Evolutionary conservation across 2,797 vertebrate species (phyloP), one percentile per base, ranked within the genome.

Genomic region (Phataginus tricuspis): DNA sequence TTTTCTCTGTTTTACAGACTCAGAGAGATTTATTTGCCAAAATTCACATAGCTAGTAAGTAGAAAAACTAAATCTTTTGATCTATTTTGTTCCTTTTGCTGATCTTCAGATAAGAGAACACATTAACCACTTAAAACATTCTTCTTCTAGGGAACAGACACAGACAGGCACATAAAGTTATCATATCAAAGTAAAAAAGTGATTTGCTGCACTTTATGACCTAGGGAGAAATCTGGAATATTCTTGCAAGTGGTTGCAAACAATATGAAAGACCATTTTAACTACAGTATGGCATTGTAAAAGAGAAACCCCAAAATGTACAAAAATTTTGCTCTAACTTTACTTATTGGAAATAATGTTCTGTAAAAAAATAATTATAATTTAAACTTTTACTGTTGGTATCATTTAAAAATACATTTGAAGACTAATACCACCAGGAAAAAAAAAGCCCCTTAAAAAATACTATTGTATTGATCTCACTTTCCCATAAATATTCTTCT

Each of bases 161-260:
- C 13, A 88, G 55, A 83, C 5, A 83, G 25, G 9, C 18, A 79
- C 63, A 61, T 31, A 78, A 63, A 88, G 3, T 92, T 77, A 55
- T 16, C 15, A 51, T 89, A 71, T 86, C 61, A 90, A 79, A 86
- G 16, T 55, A 86, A 74, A 95, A 94, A 31, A 82, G 4, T 21
- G 63, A 63, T 55, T 66, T 72, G 34, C 19, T 74, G 25, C 5
- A 57, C 11, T 82, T 90, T 63, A 92, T 72, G 18, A 82, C 19
- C 42, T 91, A 63, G 14, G 45, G 88, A 94, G 63, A 94, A 92
- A 85, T 94, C n/a, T 85, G 78, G 25, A 91, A n/a, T 92, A 91
- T 89, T 96, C 11, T 92, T 83, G 12, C 66, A 94, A 88, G 61
- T 82, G 51, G 34, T 78, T 97, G 4, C 53, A 94, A 82, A 79